Evolutionary conservation across 2,113 vertebrate genomes (phyloP), one percentile per base, ranked within the genome.

Genomic region (Meles meles): DNA sequence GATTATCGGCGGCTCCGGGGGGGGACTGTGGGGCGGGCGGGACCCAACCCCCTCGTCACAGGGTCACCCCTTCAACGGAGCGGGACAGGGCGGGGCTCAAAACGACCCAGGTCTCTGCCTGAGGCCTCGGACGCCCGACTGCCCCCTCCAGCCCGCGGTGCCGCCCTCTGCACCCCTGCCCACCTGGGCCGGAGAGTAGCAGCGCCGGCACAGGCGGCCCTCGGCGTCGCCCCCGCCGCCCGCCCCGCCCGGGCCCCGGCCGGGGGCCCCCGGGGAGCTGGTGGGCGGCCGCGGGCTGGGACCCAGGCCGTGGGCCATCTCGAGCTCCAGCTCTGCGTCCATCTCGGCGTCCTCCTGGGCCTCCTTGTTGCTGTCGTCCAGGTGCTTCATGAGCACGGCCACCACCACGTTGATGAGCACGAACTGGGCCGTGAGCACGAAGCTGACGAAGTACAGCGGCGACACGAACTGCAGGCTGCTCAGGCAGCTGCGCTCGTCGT

Each of bases 361-460:
- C 98, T 99, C 99, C 98, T 99, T 99, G 99, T 99, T 99, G 98
- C 99, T 99, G 98, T 99, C 99, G 0, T 99, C 99, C 59, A 99
- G 99, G 98, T 99, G 99, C 98, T 99, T 99, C 99, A 99, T 99
- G 96, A 99, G 99, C 98, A 99, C 99, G 6, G 99, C 99, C 98
- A 99, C 99, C 98, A 99, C 99, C 99, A 99, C 99, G 15, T 99
- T 99, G 99, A 99, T 99, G 98, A 99, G 99, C 98, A 99, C 99
- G 76, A 99, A 99, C 99, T 99, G 99, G 84, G 99, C 99, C 72
- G 99, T 99, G 99, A 99, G 99, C 99, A 99, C 99, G 83, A 99
- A 99, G 99, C 99, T 99, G 98, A 99, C 99, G 95, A 99, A 99
- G 99, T 99, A 99, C 97, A 99, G 98, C 2, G 99, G 99, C 27